Conservation (phyloP, 2,888 invertebrate genomes). For the Herminia tarsipennalis region DNA sequence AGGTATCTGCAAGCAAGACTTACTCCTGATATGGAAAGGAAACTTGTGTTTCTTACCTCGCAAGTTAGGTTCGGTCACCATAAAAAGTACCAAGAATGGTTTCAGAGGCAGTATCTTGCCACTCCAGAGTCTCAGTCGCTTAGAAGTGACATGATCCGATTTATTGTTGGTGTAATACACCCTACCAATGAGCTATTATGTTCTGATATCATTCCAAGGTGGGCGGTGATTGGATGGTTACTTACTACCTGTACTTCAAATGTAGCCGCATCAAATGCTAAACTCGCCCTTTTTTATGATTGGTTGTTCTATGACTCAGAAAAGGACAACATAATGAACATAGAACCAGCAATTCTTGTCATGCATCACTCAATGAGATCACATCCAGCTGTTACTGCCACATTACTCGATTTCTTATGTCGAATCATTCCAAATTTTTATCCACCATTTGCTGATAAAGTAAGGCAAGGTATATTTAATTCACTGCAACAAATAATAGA, state of each 20-base stretch:
- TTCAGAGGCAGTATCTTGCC: constrained; percentile 95
- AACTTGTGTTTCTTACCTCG: constrained; percentile 94
- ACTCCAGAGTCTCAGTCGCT: constrained; percentile 96
- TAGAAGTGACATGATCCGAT: constrained; percentile 96
- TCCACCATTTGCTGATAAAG: constrained; percentile 91
- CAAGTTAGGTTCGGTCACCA: constrained; percentile 96
- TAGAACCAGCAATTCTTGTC: constrained; percentile 96
- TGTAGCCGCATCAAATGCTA: constrained; percentile 95
- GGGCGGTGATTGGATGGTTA: constrained; percentile 98
- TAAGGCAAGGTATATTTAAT: constrained; percentile 92
- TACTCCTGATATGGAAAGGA: constrained; percentile 97
- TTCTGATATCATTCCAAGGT: constrained; percentile 97
- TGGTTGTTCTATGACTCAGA: constrained; percentile 97
- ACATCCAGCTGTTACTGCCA: constrained; percentile 96
- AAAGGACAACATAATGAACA: constrained; percentile 98
- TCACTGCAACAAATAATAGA: constrained; percentile 94
- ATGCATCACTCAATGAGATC: constrained; percentile 97
- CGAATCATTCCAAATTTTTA: constrained; percentile 95
- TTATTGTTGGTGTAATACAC: constrained; percentile 97
- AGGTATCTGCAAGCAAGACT: constrained; percentile 93
- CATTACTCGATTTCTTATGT: constrained; percentile 95
- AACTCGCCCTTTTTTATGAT: constrained; percentile 96
- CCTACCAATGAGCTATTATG: constrained; percentile 96
- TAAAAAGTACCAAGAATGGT: constrained; percentile 98
- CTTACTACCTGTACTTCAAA: constrained; percentile 95